Percentiles rank a stretch among this genome's conserved stretches.
Evolutionary conservation across 2,888 invertebrate genomes (phyloP).

Genomic region (Nomada fabriciana): DNA sequence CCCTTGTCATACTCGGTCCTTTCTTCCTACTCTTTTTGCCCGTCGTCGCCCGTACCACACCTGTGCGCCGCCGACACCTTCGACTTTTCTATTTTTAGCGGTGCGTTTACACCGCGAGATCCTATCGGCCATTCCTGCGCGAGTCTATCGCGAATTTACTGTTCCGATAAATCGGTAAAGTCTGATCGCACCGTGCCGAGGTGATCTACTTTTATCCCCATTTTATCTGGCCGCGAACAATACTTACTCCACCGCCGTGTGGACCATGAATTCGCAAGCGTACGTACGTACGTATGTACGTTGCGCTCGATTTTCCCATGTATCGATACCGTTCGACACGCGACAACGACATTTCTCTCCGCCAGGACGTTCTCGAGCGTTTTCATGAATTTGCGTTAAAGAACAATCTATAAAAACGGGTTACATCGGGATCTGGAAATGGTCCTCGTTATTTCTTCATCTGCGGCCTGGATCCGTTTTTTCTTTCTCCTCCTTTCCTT

Average conservation of each 20-base stretch:
- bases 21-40: neutral
- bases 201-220: conserved; percentile 39
- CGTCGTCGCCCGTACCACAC: neutral
- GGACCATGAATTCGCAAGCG: conserved; percentile 21
- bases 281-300: neutral
- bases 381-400: conserved; percentile 3
- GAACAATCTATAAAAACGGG: conserved; percentile 1
- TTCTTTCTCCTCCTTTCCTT: neutral
- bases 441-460: neutral
- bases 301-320: neutral
- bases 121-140: conserved; percentile 29
- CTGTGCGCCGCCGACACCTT: conserved; percentile 8
- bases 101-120: conserved; percentile 23
- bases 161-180: conserved; percentile 29
- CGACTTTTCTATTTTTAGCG: conserved; percentile 39
- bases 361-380: neutral
- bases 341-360: conserved; percentile 5
- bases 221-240: neutral
- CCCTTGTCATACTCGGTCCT: neutral
- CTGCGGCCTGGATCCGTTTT: neutral
- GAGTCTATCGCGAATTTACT: conserved; percentile 39
- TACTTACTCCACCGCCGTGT: conserved; percentile 13
- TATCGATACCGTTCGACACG: conserved; percentile 27
- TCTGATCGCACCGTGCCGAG: neutral
- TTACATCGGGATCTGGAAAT: conserved; percentile 8